phyloP scores from a whole-genome alignment of 2,113 vertebrate species.

The Catharus fuscescens region DNA sequence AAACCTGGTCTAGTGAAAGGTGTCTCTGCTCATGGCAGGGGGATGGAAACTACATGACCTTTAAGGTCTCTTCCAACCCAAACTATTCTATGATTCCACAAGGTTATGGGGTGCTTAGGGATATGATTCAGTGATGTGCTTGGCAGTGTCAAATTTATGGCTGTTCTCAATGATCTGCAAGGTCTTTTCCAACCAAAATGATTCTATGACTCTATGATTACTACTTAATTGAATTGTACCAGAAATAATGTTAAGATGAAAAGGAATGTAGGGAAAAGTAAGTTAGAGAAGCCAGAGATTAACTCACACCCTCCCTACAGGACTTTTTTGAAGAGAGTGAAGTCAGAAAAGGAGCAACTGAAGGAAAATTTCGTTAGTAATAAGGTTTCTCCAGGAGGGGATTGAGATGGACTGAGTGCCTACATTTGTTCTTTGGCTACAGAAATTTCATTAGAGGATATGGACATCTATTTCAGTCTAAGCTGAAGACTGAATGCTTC shows the following conservation, averaged over 20 bases:
- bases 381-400: neutral
- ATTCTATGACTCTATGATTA: neutral
- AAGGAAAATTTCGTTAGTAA: neutral
- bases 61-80: neutral
- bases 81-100: neutral
- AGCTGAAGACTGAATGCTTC: neutral
- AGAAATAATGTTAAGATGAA: neutral
- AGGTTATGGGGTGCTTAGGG: too few species aligned
- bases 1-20: neutral
- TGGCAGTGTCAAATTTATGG: neutral
- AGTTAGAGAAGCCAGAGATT: neutral
- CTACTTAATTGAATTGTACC: neutral
- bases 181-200: neutral
- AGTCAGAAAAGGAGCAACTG: neutral
- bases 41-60: rapidly evolving
- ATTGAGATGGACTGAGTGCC: neutral
- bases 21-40: neutral
- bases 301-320: neutral
- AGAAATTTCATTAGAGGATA: neutral
- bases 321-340: neutral
- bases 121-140: neutral
- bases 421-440: neutral
- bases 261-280: neutral
- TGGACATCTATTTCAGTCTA: neutral
- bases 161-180: neutral